Evolutionary conservation across 2,113 vertebrate species (phyloP), one percentile per base, ranked within the genome.

Genomic region (Furnarius figulus): DNA sequence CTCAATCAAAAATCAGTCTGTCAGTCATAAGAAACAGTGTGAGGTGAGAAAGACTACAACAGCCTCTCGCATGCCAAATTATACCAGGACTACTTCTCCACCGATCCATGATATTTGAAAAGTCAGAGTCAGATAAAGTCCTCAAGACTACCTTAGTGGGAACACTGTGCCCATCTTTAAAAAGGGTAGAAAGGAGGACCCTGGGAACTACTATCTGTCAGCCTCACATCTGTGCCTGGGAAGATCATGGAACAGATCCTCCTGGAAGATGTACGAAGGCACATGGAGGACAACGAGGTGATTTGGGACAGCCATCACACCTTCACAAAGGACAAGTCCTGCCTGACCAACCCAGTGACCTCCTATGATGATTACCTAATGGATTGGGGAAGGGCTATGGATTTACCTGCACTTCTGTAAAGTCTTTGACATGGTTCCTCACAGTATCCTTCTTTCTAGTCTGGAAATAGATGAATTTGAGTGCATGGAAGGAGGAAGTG

Each of bases 341-440:
- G 39, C 30, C 78, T 30, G 30, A 68, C 23, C 30, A 30, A 25
- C 10, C 23, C 19, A 53, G 28, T n/a, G 22, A 28, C 24, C 21
- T 47, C 53, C 62, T 31, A 25, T 12, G 14, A 30, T 12, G 17
- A 68, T 8, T 47, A 40, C 20, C 39, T 25, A 61, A 28, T 2
- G 28, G 20, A 68, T 20, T 39, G 46, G 16, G 11, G 30, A 68
- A n/a, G 39, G 21, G 20, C 24, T 40, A 31, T 0, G 0, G 30
- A 55, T 53, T 68, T 25, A 53, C 22, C 20, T 40, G 30, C n/a
- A 68, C 24, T 75, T 40, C 78, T 19, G 6, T 40, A 83, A 61
- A 62, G 47, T 25, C n/a, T 46, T 40, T 47, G 30, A 75, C 47
- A 62, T 17, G 19, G 46, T 21, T 9, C 14, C 25, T 9, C 24